Evolutionary conservation across 1,140 invertebrate genomes (phyloP).

Genomic region (Drosophila navojoa): DNA sequence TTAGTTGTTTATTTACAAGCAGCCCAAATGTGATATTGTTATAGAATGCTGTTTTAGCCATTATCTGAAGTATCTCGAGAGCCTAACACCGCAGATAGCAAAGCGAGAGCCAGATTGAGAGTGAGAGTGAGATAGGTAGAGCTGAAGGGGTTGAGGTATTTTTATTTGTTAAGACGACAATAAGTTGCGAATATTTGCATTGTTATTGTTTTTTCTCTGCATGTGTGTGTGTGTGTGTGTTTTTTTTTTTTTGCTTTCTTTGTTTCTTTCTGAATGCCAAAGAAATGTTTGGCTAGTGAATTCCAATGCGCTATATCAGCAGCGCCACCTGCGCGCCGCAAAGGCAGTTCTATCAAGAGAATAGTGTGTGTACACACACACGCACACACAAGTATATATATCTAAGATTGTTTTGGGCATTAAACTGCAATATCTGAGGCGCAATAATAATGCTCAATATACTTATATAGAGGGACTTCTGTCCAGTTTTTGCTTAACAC

Average conservation of each 20-base stretch:
- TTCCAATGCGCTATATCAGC: constrained; percentile 39
- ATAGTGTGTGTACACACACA: neutral
- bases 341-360: neutral
- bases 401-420: neutral
- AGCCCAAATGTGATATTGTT: constrained; percentile 20
- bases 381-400: neutral
- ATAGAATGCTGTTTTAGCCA: constrained; percentile 42
- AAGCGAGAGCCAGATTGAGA: neutral
- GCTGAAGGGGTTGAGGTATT: neutral
- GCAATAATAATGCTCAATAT: neutral
- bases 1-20: constrained; percentile 35
- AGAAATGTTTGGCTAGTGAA: constrained; percentile 40
- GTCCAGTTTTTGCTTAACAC: neutral
- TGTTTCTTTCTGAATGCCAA: neutral
- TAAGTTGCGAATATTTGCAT: constrained; percentile 24
- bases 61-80: constrained; percentile 48
- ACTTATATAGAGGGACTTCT: neutral
- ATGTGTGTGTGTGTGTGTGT: neutral
- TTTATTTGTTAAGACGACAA: constrained; percentile 15
- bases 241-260: neutral
- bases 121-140: neutral
- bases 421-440: neutral
- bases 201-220: neutral
- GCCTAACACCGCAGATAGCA: constrained; percentile 10
- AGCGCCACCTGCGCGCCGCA: no score